Conservation (phyloP, 2,797 vertebrate genomes). For the Lindbergichthys nudifrons region DNA sequence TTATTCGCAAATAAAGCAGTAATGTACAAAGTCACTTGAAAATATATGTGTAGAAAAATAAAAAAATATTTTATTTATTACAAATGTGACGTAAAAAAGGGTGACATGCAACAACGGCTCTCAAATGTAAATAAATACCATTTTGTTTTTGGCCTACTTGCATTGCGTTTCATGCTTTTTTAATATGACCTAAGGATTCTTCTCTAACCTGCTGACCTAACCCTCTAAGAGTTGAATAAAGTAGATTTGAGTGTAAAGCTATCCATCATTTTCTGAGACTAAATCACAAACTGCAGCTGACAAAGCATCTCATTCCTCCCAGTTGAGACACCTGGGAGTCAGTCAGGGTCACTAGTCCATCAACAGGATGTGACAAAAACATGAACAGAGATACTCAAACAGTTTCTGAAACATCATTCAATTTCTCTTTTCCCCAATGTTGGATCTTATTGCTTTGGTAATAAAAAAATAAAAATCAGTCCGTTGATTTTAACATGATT, state of each 20-base stretch:
- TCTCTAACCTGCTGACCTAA: neutral
- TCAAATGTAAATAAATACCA: neutral
- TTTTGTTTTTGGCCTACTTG: neutral
- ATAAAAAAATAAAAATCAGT: neutral
- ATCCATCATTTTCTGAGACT: neutral
- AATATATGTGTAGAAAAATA: neutral
- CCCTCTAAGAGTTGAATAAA: neutral
- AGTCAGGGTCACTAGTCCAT: constrained; percentile 17
- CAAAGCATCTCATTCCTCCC: neutral
- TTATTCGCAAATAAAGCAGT: neutral
- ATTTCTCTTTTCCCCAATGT: neutral
- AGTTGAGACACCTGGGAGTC: constrained; percentile 29
- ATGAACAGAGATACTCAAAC: neutral
- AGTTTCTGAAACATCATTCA: neutral
- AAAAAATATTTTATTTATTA: no score
- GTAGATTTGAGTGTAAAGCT: neutral
- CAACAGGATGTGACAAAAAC: constrained; percentile 16
- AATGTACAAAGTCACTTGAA: neutral
- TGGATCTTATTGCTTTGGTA: neutral
- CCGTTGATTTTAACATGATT: neutral
- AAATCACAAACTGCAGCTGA: neutral
- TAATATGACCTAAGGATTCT: neutral
- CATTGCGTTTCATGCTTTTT: neutral
- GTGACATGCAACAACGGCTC: neutral
- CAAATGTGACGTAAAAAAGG: no score